These are phyloP conservation scores for Xiphorhynchus erythropygius DNA, from an alignment of 2,797 vertebrate species.

Conservation along the genomic window DNA sequence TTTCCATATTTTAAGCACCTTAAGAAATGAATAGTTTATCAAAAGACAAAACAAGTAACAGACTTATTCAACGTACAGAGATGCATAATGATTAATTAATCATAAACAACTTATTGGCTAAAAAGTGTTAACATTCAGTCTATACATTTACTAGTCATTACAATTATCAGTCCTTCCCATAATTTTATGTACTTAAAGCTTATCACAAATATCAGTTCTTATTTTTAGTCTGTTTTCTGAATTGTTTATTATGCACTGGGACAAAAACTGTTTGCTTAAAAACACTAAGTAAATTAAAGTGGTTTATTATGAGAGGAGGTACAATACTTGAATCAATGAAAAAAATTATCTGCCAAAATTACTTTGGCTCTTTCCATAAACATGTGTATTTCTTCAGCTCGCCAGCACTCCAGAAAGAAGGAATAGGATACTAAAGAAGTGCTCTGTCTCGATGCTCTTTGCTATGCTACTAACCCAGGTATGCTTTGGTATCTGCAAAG, in stretches of 20 bases:
- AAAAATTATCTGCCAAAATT: not conserved
- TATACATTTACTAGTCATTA: not conserved
- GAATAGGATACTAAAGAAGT: not conserved
- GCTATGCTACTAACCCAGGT: not conserved
- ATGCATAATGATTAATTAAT: not conserved
- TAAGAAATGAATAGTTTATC: not conserved
- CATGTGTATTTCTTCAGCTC: not conserved
- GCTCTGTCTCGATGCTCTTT: not conserved
- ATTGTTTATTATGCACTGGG: not conserved
- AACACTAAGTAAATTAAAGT: not conserved
- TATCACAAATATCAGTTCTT: not conserved
- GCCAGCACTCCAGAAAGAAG: not conserved
- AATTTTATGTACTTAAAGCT: not conserved
- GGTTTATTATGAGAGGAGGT: not conserved
- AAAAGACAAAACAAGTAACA: not conserved
- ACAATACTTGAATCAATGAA: fast-evolving
- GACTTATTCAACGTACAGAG: not conserved
- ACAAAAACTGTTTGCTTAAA: not conserved
- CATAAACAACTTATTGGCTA: not conserved
- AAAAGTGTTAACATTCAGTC: not conserved
- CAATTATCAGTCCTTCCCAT: not conserved
- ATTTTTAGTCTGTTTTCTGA: not conserved
- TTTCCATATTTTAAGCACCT: not conserved
- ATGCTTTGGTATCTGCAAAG: not conserved
- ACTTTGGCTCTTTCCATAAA: not conserved